Percentiles rank a stretch among this genome's conserved stretches.
Evolutionary conservation across 2,113 vertebrate genomes (phyloP).

Genomic region (Willisornis vidua): DNA sequence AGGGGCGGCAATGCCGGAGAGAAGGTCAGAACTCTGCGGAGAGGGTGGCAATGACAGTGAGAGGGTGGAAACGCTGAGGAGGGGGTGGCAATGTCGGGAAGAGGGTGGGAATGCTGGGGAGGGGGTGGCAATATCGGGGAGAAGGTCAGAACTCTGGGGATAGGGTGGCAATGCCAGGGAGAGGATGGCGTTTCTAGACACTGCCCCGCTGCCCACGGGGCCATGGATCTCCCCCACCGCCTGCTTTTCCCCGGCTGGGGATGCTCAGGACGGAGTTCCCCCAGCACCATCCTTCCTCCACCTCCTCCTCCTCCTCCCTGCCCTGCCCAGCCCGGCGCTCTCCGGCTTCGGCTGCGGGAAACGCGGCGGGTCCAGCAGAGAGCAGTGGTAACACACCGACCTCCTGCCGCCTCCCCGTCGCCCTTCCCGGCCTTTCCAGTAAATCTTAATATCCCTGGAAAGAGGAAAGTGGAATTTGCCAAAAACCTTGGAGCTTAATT

Average conservation of each 20-base stretch:
- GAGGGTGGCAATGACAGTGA: background rate
- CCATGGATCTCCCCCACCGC: accelerated
- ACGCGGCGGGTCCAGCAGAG: background rate
- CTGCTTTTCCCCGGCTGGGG: background rate
- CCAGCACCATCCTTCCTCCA: background rate
- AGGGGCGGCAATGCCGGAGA: accelerated
- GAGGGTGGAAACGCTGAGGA: too few species aligned
- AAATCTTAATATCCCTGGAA: background rate
- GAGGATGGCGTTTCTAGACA: background rate
- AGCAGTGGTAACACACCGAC: background rate
- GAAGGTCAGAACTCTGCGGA: too few species aligned
- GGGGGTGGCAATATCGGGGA: accelerated
- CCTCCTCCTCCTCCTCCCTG: background rate
- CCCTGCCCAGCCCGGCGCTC: background rate
- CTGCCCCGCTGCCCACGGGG: background rate
- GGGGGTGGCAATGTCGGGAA: too few species aligned
- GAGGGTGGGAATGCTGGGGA: accelerated
- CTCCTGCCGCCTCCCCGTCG: background rate
- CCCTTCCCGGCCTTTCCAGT: background rate
- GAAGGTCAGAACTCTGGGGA: accelerated
- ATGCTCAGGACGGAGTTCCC: background rate
- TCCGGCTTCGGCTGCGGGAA: background rate
- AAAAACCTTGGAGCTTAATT: background rate
- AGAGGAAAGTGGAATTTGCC: conserved; percentile 4
- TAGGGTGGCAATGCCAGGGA: background rate